Conservation (phyloP, 1,140 invertebrate genomes). For the Holcopasites calliopsidis region DNA sequence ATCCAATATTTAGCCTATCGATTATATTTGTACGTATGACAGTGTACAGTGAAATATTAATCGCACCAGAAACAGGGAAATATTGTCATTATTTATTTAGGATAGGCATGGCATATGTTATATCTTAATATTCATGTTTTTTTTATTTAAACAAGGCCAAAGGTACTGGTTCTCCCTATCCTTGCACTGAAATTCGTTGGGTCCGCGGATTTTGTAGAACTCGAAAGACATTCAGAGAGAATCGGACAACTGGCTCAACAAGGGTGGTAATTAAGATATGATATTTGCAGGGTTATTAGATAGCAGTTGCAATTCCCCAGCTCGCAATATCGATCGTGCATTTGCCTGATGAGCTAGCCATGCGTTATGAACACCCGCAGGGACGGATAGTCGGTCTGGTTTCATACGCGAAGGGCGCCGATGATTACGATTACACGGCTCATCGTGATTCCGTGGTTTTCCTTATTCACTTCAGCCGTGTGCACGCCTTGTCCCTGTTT, state of each 20-base stretch:
- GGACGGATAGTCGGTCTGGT: constrained; percentile 40
- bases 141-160: too few species aligned
- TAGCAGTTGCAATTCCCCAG: constrained; percentile 63
- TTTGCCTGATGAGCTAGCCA: constrained; percentile 71
- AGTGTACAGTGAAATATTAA: too few species aligned
- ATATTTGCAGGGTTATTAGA: constrained; percentile 72
- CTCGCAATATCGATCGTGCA: constrained; percentile 64
- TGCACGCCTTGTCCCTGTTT: too few species aligned
- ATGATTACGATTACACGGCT: constrained; percentile 62
- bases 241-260: not conserved
- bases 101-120: too few species aligned
- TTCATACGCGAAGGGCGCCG: constrained; percentile 64
- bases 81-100: too few species aligned
- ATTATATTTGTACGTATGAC: too few species aligned
- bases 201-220: too few species aligned
- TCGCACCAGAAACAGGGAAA: too few species aligned
- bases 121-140: too few species aligned
- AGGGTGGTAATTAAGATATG: constrained; percentile 62
- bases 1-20: too few species aligned
- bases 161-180: too few species aligned
- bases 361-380: constrained; percentile 67
- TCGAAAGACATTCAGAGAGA: constrained; percentile 7
- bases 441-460: constrained; percentile 56
- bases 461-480: constrained; percentile 18
- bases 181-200: too few species aligned